Evolutionary conservation across 2,888 invertebrate species (phyloP).

Genomic region (Volucella inanis): DNA sequence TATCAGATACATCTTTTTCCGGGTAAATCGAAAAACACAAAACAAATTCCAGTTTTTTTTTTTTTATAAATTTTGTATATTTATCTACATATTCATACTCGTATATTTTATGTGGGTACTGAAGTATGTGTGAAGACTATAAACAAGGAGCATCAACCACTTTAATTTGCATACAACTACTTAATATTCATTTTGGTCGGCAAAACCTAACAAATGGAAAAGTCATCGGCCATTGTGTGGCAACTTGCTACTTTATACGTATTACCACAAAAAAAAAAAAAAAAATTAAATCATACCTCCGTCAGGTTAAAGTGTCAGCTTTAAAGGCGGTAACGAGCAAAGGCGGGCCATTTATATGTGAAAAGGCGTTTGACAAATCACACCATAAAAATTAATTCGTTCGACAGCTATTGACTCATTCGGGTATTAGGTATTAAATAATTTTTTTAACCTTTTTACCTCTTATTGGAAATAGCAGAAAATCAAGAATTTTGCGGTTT

Average conservation of each 20-base stretch:
- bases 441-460: not conserved
- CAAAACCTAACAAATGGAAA: constrained; percentile 34
- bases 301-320: constrained; percentile 51
- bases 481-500: constrained; percentile 33
- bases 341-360: constrained; percentile 49
- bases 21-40: too few relatives aligned
- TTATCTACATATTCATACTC: too few relatives aligned
- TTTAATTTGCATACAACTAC: constrained; percentile 60
- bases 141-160: constrained; percentile 51
- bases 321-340: constrained; percentile 39
- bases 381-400: constrained; percentile 63
- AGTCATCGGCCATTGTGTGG: constrained; percentile 33
- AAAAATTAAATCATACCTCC: constrained; percentile 32
- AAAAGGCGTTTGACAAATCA: constrained; percentile 67
- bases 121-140: constrained; percentile 40
- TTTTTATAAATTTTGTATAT: not conserved
- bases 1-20: not conserved
- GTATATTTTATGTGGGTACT: not conserved
- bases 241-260: constrained; percentile 45
- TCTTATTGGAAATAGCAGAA: not conserved
- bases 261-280: constrained; percentile 54
- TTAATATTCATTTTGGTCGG: constrained; percentile 46
- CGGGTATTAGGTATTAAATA: constrained; percentile 18
- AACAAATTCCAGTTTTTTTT: too few relatives aligned
- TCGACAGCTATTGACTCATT: constrained; percentile 65